Evolutionary conservation across 1,140 invertebrate species (phyloP), one percentile per base, ranked within the genome.

Genomic region (Triops cancriformis): DNA sequence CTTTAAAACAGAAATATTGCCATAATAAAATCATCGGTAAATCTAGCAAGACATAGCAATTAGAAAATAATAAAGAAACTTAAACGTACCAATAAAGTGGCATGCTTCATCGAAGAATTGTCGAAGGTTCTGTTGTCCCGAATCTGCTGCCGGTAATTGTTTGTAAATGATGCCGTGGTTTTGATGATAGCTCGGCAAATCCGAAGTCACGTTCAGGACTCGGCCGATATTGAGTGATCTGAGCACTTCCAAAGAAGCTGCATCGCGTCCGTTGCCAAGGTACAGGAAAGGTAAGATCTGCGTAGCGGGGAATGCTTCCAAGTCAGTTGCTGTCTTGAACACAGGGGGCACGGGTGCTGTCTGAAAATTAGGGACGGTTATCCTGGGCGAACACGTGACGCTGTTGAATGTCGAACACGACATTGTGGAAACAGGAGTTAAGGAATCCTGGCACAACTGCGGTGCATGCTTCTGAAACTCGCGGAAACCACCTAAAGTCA

Each of bases 71-170:
- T 51, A 76, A 45, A 45, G 14, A 26, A 42, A 75, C n/a, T 28
- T 64, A 64, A 75, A 88, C 90, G 91, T 85, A 95, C 94, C 94
- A 82, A 96, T 96, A 85, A 95, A 96, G 80, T 93, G 89, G 83
- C 92, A 94, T 77, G 94, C 93, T 84, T 95, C 93, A 82, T 95
- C 92, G 85, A 96, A 96, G 87, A 95, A 96, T 86, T 95, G 94
- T 82, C 93, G 92, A 18, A 96, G 89, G 85, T 96, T 96, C 83
- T 96, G 94, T 82, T 94, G 92, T 12, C 92, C 90, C 72, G 91
- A 93, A 86, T 96, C 94, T 28, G 90, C 88, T 72, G 93, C 94
- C 26, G 93, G 92, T 81, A 96, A 90, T 83, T 93, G 89, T 84
- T 92, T 91, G 84, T 94, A 94, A 72, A 88, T 89, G 81, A 95